Base-by-base conservation (phyloP, 2,113 vertebrate genomes). In the Junco hyemalis region DNA sequence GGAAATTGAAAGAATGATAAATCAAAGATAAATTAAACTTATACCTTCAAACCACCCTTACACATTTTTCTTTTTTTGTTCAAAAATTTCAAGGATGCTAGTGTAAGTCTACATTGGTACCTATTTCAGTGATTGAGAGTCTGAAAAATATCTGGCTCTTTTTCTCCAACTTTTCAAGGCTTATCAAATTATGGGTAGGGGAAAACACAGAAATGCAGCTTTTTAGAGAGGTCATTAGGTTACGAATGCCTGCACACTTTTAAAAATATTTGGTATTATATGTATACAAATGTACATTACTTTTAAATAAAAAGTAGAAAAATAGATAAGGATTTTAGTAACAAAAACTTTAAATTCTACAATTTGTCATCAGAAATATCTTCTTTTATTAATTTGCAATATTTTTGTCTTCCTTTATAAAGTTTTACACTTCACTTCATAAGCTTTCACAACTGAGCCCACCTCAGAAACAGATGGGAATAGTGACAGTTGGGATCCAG, bases 241-340 rank as follows among this genome's bases (percentile, higher is more conserved):
- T 71, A 71, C 15, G 61, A 87, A 87, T 35, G 11, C 4, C 5
- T 80, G 45, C 50, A 33, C 4, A 29, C 12, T 61, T 78, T n/a
- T 10, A 31, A 85, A 90, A 72, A 25, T 28, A 22, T 8, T 69
- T 48, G 4, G 0, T 42, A 66, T 35, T 33, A n/a, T 71, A 17
- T 0, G 0, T 38, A 38, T 13, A 54, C 0, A 40, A 71, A 35
- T 36, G 12, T 2, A 38, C 0, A 1, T 20, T 42, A 2, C 31
- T 77, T 63, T 20, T 36, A 60, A 88, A 72, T 44, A 42, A 44
- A 63, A 86, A 19, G 2, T 21, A 28, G 26, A 12, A 74, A 54
- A 70, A 42, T 7, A 59, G 9, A 24, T 38, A 35, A 48, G 8
- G 5, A 26, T 66, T 70, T 29, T 66, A 45, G 33, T 64, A 54